Conservation (phyloP, 2,797 vertebrate species). For the Phataginus tetradactyla region DNA sequence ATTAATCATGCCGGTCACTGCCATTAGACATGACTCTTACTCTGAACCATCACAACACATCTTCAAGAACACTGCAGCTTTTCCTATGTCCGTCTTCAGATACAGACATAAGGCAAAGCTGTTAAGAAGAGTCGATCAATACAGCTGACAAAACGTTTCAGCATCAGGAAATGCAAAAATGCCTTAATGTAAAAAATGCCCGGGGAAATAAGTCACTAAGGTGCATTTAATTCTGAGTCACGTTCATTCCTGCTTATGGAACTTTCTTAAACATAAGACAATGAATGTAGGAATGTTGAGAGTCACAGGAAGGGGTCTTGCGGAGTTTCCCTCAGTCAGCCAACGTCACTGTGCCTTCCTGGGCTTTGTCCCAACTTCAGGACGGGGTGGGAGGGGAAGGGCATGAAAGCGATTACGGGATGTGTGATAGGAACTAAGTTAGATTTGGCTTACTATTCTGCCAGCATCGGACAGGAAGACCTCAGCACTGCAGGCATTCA, state of each 20-base stretch:
- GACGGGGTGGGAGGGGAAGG: neutral
- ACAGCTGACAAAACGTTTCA: neutral
- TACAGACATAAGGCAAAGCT: neutral
- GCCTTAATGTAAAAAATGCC: neutral
- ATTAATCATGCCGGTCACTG: neutral
- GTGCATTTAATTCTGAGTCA: neutral
- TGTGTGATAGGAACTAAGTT: neutral
- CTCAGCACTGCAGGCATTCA: neutral
- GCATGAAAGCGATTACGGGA: fast-evolving
- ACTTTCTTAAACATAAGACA: neutral
- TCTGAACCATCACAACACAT: neutral
- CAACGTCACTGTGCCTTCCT: neutral
- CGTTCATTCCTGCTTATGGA: neutral
- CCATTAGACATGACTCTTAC: neutral
- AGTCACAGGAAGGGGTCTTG: neutral
- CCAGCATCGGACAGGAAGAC: neutral
- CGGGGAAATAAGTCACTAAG: neutral
- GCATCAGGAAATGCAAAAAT: neutral
- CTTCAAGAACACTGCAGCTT: neutral
- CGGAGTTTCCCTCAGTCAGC: neutral
- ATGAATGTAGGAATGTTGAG: neutral
- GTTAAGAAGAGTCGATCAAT: neutral
- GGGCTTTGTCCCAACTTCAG: neutral
- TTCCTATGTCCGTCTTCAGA: neutral
- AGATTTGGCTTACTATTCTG: neutral